Evolutionary conservation across 1,140 invertebrate genomes (phyloP).

Genomic region (Caenorhabditis tropicalis): DNA sequence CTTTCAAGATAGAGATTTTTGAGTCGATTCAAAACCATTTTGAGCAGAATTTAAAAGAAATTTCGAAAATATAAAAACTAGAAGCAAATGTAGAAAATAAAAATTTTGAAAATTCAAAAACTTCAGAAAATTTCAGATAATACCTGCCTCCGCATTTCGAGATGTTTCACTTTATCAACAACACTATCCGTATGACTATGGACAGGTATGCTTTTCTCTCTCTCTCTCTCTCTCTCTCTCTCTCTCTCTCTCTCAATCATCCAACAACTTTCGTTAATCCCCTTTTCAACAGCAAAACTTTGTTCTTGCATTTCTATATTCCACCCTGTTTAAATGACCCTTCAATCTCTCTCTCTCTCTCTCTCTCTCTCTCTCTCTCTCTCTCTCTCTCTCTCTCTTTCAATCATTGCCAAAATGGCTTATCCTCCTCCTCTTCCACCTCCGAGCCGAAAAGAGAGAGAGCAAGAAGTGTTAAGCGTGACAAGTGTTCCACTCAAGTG

Average conservation of each 20-base stretch:
- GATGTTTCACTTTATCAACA: constrained; percentile 31
- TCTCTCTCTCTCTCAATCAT: background rate
- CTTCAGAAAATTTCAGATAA: background rate
- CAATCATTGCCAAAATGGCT: too few species aligned
- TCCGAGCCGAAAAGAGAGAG: background rate
- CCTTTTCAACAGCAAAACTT: background rate
- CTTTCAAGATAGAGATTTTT: too few species aligned
- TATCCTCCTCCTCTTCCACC: too few species aligned
- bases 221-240: background rate
- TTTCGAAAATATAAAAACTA: too few species aligned
- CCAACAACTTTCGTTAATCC: background rate
- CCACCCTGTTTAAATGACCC: constrained; percentile 2
- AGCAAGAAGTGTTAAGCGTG: constrained; percentile 32
- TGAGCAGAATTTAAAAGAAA: too few species aligned
- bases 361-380: too few species aligned
- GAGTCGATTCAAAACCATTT: too few species aligned
- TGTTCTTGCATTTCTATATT: too few species aligned
- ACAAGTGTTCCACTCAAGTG: constrained; percentile 43
- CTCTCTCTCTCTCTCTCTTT: too few species aligned
- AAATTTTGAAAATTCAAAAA: background rate
- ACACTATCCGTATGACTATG: constrained; percentile 20
- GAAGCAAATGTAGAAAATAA: background rate
- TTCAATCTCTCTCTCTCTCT: too few species aligned
- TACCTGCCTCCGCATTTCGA: constrained; percentile 38
- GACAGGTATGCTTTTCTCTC: background rate